Evolutionary conservation across 2,888 invertebrate species (phyloP).

Genomic region (Pristionchus japonicus): DNA sequence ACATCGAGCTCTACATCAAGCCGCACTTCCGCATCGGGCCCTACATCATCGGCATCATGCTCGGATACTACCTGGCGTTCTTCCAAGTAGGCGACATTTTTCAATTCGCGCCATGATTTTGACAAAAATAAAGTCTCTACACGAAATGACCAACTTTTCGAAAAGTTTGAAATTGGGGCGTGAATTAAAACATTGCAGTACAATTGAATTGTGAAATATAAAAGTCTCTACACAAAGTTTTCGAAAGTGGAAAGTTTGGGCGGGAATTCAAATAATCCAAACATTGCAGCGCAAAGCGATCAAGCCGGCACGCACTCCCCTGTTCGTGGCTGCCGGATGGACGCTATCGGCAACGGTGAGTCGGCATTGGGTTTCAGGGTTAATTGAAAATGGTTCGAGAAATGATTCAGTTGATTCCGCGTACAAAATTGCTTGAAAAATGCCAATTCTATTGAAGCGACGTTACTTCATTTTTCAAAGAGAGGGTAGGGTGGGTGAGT

Average conservation of each 20-base stretch:
- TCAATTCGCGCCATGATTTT: neutral
- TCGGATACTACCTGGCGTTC: conserved; percentile 71
- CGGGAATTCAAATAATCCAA: neutral
- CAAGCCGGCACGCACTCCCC: conserved; percentile 49
- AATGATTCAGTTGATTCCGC: no score
- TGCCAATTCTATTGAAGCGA: no score
- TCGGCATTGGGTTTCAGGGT: no score
- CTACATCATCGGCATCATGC: conserved; percentile 72
- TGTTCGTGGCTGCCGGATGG: conserved; percentile 66
- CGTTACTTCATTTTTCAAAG: no score
- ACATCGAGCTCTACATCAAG: conserved; percentile 74
- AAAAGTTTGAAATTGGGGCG: no score
- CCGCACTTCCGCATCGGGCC: conserved; percentile 71
- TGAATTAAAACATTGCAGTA: no score
- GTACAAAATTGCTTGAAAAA: no score
- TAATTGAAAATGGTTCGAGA: no score
- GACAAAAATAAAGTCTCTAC: no score
- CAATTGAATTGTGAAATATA: no score
- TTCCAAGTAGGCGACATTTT: conserved; percentile 50
- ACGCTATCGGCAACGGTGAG: conserved; percentile 52
- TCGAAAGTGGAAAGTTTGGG: neutral
- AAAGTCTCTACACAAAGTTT: neutral
- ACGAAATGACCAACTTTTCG: no score
- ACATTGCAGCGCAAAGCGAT: conserved; percentile 40
- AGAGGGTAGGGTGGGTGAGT: no score